Evolutionary conservation across 2,888 invertebrate genomes (phyloP).

Genomic region (Chrysina gloriosa): DNA sequence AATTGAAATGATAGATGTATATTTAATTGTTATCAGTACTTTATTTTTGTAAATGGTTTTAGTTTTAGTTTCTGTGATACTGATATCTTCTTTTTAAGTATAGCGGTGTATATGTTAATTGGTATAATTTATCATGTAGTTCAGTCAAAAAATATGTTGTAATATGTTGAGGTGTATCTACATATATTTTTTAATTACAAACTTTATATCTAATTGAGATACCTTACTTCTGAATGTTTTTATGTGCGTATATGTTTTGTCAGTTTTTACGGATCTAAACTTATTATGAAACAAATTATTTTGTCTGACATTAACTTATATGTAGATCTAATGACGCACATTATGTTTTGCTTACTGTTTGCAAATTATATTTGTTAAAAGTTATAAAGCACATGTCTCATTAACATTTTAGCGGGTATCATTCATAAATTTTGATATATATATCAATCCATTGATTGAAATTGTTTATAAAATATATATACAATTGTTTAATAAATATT

Average conservation of each 20-base stretch:
- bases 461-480: constrained; percentile 25
- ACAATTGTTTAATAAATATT: constrained; percentile 38
- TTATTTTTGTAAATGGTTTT: constrained; percentile 27
- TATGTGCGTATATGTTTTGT: background rate
- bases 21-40: constrained; percentile 28
- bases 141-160: background rate
- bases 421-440: constrained; percentile 13
- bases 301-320: background rate
- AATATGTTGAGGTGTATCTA: background rate
- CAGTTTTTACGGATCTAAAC: background rate
- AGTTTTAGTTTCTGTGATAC: constrained; percentile 36
- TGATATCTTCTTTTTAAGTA: constrained; percentile 14
- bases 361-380: background rate
- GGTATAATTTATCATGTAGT: background rate
- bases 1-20: background rate
- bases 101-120: constrained; percentile 8
- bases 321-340: constrained; percentile 14
- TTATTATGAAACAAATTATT: no score
- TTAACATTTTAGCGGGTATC: constrained; percentile 4
- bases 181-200: constrained; percentile 6
- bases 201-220: background rate
- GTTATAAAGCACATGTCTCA: constrained; percentile 10
- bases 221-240: background rate
- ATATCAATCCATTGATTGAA: background rate
- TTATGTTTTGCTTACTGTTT: constrained; percentile 6